Evolutionary conservation across 2,113 vertebrate species (phyloP), one percentile per base, ranked within the genome.

Genomic region (Thalassarche chlororhynchos): DNA sequence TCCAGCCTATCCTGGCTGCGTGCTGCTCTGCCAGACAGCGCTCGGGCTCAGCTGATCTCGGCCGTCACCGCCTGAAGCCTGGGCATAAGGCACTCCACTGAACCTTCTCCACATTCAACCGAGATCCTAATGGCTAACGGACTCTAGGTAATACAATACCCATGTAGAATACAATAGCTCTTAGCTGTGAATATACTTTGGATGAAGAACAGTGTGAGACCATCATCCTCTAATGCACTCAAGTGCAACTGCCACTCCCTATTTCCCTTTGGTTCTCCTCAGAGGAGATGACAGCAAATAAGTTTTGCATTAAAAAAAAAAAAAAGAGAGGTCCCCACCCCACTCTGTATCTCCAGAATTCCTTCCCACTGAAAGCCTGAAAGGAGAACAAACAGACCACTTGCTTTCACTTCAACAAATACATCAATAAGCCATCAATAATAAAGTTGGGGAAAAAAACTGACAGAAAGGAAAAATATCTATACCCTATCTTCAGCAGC

Each of bases 401-500:
- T 60, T 34, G n/a, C 46, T 25, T 36, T 58, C 40, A 28, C 38
- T 46, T 38, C 29, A 47, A 6, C 10, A 66, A 34, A 6, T 3
- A 32, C 11, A 15, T 1, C 3, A 1, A 9, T 7, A 47, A 55
- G 5, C 24, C 69, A 82, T 4, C 40, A 38, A 4, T 1, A 17
- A 6, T 4, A 24, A 0, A 23, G 36, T 1, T 1, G 15, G 20
- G 14, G 16, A 2, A 7, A 44, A 57, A 69, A 17, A 0, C 1
- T 23, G 24, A 15, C 34, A 31, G 66, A 61, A 76, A 69, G 34
- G 7, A 51, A 44, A 64, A 58, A 14, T 5, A 17, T 10, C 60
- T 57, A 8, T 24, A 16, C 25, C 14, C 24, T 24, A 9, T 38
- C 84, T 36, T 10, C 51, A 69, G 75, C 64, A 92, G 51, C 32